Percentiles rank a stretch among this genome's conserved stretches.
These are phyloP conservation scores for Nemapogon koenigi DNA, from an alignment of 2,888 invertebrate genomes.

Conservation along the genomic window DNA sequence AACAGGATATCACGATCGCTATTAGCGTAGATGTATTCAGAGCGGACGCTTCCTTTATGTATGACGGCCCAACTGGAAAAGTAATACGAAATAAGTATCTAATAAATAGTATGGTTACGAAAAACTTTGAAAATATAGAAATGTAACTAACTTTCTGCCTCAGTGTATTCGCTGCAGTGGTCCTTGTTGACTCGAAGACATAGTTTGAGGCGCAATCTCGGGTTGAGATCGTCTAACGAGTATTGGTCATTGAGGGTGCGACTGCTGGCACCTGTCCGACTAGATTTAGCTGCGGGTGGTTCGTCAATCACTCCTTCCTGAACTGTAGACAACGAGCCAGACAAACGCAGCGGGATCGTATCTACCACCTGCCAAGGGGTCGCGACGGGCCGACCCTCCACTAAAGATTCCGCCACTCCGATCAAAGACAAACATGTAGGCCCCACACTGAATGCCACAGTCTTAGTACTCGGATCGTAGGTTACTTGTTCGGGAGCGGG, in stretches of 20 bases:
- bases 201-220: conserved; percentile 78
- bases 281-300: conserved; percentile 35
- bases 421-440: conserved; percentile 80
- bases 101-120: background rate
- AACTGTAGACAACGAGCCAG: conserved; percentile 72
- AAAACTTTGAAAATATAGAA: background rate
- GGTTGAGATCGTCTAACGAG: conserved; percentile 67
- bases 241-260: conserved; percentile 54
- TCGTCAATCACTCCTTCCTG: conserved; percentile 75
- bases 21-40: conserved; percentile 80
- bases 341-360: conserved; percentile 73
- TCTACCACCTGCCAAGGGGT: conserved; percentile 68
- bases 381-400: conserved; percentile 51
- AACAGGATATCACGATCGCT: conserved; percentile 79
- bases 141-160: conserved; percentile 83
- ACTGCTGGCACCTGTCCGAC: conserved; percentile 35
- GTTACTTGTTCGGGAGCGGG: conserved; percentile 81
- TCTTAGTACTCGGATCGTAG: conserved; percentile 79
- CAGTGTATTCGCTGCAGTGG: conserved; percentile 82
- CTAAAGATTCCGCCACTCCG: conserved; percentile 76
- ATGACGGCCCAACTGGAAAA: conserved; percentile 78
- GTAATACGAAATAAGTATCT: background rate
- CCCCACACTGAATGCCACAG: conserved; percentile 79
- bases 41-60: conserved; percentile 79
- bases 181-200: conserved; percentile 83